Base-by-base conservation (phyloP, 2,888 invertebrate genomes). In the Spatulosminthurus flaviceps region DNA sequence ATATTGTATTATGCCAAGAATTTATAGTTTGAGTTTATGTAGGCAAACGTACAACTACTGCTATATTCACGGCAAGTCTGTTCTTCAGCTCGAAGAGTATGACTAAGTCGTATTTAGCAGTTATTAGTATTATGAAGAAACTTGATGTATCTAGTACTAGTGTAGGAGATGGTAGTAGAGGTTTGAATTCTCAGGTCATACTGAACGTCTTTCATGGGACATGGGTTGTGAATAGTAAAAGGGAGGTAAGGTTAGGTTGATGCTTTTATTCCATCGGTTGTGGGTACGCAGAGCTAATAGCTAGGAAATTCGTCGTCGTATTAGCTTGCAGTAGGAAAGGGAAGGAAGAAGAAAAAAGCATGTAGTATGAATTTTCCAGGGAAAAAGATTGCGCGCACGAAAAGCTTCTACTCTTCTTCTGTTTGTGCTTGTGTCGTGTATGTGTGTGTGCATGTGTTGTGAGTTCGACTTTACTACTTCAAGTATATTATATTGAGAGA, bases 1-100 rank as follows among this genome's bases (percentile, higher is more conserved):
- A 51, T 51, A 51, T 51, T 51, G 16, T n/a, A 51, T 13, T 51
- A 51, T 51, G 51, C 51, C 51, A 51, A 51, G 51, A 51, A 51
- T 51, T 51, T 51, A 51, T 51, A 51, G 51, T 19, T 19, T 51
- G 1, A 11, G 51, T 51, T 2, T n/a, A 51, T 19, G 51, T 51
- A 51, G 51, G n/a, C 51, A n/a, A 51, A 51, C 5, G 16, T 19
- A 13, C 51, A 51, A 11, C 16, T 11, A 51, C 51, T 51, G 51
- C n/a, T 13, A n/a, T n/a, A n/a, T n/a, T n/a, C n/a, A n/a, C n/a
- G n/a, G n/a, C n/a, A n/a, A 51, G 51, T 51, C 51, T 11, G 19
- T 19, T 51, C n/a, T n/a, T 51, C 1, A 51, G 19, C 51, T 51
- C 16, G 19, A 9, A 11, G 51, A 51, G 16, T 19, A 51, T 51